Evolutionary conservation across 2,888 invertebrate species (phyloP).

Genomic region (Hedychridium roseum): DNA sequence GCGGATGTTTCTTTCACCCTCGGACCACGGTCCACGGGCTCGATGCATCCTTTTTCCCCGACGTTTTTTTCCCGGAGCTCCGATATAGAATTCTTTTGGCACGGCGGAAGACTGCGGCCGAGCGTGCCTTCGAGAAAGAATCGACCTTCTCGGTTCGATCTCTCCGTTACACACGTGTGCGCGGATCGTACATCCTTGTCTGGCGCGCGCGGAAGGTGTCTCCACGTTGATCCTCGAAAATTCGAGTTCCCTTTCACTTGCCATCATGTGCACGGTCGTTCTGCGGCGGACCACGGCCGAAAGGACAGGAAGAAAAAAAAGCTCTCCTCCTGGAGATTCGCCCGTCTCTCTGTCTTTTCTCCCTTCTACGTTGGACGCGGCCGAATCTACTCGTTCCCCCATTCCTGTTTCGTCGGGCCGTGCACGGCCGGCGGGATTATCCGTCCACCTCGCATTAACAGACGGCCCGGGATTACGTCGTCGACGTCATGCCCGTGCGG

Average conservation of each 20-base stretch:
- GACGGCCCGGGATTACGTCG: too few relatives aligned
- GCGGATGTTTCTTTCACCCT: not conserved
- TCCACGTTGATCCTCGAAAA: conserved; percentile 42
- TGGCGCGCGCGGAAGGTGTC: conserved; percentile 9
- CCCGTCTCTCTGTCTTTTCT: conserved; percentile 10
- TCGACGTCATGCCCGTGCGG: too few relatives aligned
- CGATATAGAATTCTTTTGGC: conserved; percentile 4
- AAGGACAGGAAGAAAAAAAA: conserved; percentile 1
- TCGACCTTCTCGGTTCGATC: conserved; percentile 10
- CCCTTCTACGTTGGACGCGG: too few relatives aligned
- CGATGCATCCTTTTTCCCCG: too few relatives aligned
- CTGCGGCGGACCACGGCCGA: conserved; percentile 1
- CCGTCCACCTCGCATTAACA: too few relatives aligned
- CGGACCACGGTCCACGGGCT: too few relatives aligned
- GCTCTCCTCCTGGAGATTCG: conserved; percentile 3
- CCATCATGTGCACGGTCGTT: conserved; percentile 12
- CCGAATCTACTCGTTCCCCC: too few relatives aligned
- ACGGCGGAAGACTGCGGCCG: not conserved
- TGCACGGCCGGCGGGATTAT: too few relatives aligned
- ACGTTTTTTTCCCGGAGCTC: not conserved
- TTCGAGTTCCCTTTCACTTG: conserved; percentile 54
- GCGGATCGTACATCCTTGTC: not conserved
- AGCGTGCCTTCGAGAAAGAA: conserved; percentile 8
- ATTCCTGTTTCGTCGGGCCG: too few relatives aligned
- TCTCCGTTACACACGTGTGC: not conserved